Evolutionary conservation across 2,888 invertebrate species (phyloP).

Genomic region (Diaphora mendica): DNA sequence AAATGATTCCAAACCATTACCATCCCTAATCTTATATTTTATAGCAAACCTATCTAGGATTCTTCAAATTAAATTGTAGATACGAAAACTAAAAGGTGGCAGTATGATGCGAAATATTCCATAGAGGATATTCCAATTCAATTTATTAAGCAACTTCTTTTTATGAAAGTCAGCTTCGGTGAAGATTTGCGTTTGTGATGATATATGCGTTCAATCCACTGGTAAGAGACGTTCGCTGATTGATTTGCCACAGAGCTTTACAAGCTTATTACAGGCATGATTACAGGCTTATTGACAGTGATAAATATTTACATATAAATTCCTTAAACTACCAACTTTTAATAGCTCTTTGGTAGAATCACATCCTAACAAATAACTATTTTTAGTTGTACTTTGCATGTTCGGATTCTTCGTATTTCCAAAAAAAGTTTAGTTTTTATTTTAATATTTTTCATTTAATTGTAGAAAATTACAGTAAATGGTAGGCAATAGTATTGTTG

Average conservation of each 20-base stretch:
- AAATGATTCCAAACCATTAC: not conserved
- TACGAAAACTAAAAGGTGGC: conserved; percentile 29
- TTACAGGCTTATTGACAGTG: too few species aligned
- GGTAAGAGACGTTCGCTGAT: conserved; percentile 40
- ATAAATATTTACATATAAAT: too few species aligned
- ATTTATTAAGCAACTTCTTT: conserved; percentile 60
- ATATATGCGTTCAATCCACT: conserved; percentile 35
- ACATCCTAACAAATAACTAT: not conserved
- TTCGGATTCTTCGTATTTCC: too few species aligned
- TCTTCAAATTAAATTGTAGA: conserved; percentile 11
- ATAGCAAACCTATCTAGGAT: not conserved
- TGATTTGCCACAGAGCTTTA: conserved; percentile 31
- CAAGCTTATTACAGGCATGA: conserved; percentile 35
- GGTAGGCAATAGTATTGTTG: too few species aligned
- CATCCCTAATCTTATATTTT: not conserved
- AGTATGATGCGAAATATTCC: conserved; percentile 34
- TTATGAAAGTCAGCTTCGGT: conserved; percentile 53
- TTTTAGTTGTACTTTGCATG: not conserved
- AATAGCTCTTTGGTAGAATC: not conserved
- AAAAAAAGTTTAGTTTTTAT: too few species aligned
- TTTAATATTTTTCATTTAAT: too few species aligned
- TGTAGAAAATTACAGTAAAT: too few species aligned
- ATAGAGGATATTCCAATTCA: conserved; percentile 58
- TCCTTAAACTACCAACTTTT: not conserved
- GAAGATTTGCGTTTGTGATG: conserved; percentile 54